A percentile compares a stretch with the other conserved stretches of the same genome.
These are phyloP conservation scores for Alloscopus bannaensis DNA, from an alignment of 2,888 invertebrate species.

Conservation along the genomic window DNA sequence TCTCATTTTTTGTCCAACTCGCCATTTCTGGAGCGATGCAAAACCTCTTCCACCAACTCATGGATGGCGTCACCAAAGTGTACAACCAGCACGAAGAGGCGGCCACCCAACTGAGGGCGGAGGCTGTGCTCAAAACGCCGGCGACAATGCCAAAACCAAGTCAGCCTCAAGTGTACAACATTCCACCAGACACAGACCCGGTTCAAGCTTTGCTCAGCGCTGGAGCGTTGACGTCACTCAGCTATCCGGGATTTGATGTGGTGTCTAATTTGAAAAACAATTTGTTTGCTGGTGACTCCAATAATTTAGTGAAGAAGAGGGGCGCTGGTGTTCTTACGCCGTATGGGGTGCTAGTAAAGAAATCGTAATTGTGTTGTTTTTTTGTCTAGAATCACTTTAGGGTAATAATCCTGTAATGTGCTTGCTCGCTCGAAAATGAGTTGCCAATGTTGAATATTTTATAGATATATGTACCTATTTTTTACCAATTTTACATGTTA, in stretches of 20 bases:
- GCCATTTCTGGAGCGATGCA: constrained; percentile 61
- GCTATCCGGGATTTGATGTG: constrained; percentile 52
- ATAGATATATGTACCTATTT: no score
- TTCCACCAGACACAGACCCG: constrained; percentile 34
- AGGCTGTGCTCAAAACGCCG: constrained; percentile 20
- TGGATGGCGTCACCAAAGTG: constrained; percentile 46
- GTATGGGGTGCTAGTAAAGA: constrained; percentile 37
- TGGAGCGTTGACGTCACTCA: constrained; percentile 48
- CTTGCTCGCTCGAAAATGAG: no score
- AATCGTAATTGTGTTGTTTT: constrained; percentile 2
- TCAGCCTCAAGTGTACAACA: constrained; percentile 24
- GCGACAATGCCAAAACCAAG: constrained; percentile 57
- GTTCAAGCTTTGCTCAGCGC: constrained; percentile 53
- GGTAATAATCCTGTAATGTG: no score
- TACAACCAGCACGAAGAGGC: constrained; percentile 45
- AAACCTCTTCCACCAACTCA: constrained; percentile 45
- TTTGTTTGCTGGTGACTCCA: constrained; percentile 48
- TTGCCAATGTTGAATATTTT: no score
- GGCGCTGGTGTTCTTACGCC: constrained; percentile 27
- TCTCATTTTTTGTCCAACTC: constrained; percentile 62
- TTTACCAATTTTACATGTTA: no score
- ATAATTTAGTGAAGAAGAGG: constrained; percentile 37
- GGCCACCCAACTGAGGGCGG: constrained; percentile 38
- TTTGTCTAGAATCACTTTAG: no score
- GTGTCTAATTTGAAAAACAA: constrained; percentile 44